Conservation (phyloP, 2,888 invertebrate genomes). For the Caenorhabditis afra region DNA sequence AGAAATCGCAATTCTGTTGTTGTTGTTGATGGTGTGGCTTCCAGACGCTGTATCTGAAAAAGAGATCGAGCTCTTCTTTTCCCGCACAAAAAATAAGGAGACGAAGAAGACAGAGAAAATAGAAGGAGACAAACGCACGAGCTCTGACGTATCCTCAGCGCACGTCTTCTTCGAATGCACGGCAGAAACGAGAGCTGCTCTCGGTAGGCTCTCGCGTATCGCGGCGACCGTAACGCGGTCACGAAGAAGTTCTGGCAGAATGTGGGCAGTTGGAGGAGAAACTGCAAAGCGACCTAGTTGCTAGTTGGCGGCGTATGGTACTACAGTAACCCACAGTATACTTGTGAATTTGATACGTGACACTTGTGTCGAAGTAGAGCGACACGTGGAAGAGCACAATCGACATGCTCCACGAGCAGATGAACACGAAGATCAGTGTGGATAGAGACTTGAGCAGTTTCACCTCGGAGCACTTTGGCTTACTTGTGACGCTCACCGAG, state of each 20-base stretch:
- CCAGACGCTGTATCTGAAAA: slow-evolving; percentile 32
- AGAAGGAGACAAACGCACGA: slow-evolving; percentile 28
- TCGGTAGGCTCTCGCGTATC: slow-evolving; percentile 43
- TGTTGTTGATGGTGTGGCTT: slow-evolving; percentile 6
- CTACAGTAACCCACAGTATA: slow-evolving; percentile 5
- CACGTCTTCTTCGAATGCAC: slow-evolving; percentile 8
- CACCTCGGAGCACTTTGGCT: slow-evolving; percentile 43
- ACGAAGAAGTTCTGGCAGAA: slow-evolving; percentile 60
- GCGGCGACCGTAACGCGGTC: slow-evolving; percentile 40
- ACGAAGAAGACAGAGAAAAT: too few relatives aligned
- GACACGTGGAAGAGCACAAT: slow-evolving; percentile 51
- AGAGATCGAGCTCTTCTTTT: background rate
- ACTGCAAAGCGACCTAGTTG: slow-evolving; percentile 33
- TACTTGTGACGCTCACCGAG: slow-evolving; percentile 20
- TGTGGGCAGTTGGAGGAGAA: slow-evolving; percentile 58
- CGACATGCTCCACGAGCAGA: slow-evolving; percentile 53
- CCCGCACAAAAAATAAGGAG: background rate
- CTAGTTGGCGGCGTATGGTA: too few relatives aligned
- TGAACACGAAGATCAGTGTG: slow-evolving; percentile 52
- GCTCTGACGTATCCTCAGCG: slow-evolving; percentile 12
- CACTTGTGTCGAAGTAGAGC: slow-evolving; percentile 43
- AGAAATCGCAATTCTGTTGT: too few relatives aligned
- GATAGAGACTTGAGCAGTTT: slow-evolving; percentile 50
- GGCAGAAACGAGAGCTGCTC: slow-evolving; percentile 42
- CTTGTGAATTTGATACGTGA: slow-evolving; percentile 54